Percentiles rank a stretch among this genome's conserved stretches.
These are phyloP conservation scores for Athetis lepigone DNA, from an alignment of 2,888 invertebrate genomes.

Conservation along the genomic window DNA sequence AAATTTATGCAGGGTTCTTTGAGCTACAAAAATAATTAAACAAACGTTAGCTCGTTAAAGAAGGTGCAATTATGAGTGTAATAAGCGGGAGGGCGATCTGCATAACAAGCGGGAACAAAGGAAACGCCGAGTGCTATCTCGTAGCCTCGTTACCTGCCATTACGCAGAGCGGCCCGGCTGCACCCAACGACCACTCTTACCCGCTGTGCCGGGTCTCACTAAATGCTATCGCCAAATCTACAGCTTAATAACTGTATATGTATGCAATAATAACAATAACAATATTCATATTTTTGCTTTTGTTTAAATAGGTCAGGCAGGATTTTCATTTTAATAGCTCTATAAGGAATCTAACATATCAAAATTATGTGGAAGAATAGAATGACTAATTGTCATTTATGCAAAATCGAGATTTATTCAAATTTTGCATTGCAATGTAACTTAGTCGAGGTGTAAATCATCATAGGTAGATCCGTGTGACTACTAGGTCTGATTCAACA, in stretches of 20 bases:
- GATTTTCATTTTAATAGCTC: constrained; percentile 1
- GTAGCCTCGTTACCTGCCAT: constrained; percentile 67
- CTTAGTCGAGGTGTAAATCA: constrained; percentile 18
- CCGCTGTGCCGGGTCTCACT: constrained; percentile 27
- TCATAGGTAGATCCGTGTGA: constrained; percentile 37
- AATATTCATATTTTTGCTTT: constrained; percentile 32
- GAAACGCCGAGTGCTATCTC: constrained; percentile 70
- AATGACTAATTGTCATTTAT: constrained; percentile 7
- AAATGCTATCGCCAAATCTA: constrained; percentile 47
- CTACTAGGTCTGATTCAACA: constrained; percentile 34
- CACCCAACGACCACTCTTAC: constrained; percentile 27
- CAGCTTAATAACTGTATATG: no score
- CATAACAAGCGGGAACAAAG: constrained; percentile 75
- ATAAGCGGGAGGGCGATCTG: constrained; percentile 69
- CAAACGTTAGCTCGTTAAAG: constrained; percentile 64
- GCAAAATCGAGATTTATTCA: constrained; percentile 1
- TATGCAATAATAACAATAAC: no score
- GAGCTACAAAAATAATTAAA: constrained; percentile 61
- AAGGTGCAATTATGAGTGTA: constrained; percentile 68
- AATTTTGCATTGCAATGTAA: constrained; percentile 17
- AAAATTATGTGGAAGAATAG: neutral
- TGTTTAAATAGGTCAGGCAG: constrained; percentile 29
- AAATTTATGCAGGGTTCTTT: constrained; percentile 39
- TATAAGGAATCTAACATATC: neutral
- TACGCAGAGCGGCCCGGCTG: constrained; percentile 51